phyloP scores from a whole-genome alignment of 2,888 invertebrate genomes.

The Phania funesta region DNA sequence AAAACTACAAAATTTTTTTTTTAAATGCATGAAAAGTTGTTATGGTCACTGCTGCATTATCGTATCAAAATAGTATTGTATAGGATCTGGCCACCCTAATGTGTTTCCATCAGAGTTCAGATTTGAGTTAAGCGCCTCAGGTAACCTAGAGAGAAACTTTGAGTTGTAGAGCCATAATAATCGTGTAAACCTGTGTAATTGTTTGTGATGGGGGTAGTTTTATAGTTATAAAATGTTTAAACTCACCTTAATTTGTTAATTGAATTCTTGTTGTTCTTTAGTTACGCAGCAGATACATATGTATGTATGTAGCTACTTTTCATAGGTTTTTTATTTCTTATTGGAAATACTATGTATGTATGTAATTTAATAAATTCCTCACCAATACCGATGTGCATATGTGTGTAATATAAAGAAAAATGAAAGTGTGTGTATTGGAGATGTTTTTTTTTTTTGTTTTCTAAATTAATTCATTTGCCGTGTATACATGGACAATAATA shows the following conservation, averaged over 20 bases:
- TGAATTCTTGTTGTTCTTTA: constrained; percentile 5
- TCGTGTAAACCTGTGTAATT: no score
- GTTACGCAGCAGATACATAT: constrained; percentile 12
- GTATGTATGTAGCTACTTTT: constrained; percentile 40
- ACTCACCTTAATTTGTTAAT: constrained; percentile 32
- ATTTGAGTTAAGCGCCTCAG: no score
- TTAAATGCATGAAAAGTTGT: no score
- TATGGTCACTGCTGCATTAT: no score
- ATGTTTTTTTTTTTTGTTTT: constrained; percentile 23
- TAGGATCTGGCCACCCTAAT: no score
- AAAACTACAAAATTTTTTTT: no score
- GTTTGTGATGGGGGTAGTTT: no score
- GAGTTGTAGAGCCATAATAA: no score
- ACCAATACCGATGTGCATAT: background rate
- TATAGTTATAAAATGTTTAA: constrained; percentile 23
- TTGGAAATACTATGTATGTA: constrained; percentile 29
- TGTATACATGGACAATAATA: constrained; percentile 31
- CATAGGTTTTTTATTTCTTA: background rate
- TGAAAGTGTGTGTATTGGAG: background rate
- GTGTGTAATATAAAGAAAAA: background rate
- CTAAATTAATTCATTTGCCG: constrained; percentile 41
- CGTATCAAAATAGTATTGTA: no score
- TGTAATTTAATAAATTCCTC: constrained; percentile 42
- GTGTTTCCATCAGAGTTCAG: no score
- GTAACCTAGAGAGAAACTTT: no score